Conservation (phyloP, 2,888 invertebrate genomes). For the Noctua pronuba region DNA sequence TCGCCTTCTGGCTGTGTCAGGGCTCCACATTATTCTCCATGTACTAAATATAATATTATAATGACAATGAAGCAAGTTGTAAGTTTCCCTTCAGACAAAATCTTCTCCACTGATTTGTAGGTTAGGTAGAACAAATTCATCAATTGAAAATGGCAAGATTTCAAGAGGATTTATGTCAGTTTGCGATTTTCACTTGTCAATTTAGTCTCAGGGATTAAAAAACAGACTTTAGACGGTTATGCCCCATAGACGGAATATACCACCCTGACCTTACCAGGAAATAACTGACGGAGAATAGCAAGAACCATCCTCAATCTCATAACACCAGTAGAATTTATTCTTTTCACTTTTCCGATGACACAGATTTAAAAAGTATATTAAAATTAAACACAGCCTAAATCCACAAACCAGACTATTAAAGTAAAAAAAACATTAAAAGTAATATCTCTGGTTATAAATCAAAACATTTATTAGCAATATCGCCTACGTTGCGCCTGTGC, state of each 20-base stretch:
- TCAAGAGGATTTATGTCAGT: too few relatives aligned
- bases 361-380: slow-evolving; percentile 19
- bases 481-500: slow-evolving; percentile 68
- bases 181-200: too few relatives aligned
- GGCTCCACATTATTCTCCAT: not conserved
- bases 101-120: accelerated
- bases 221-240: too few relatives aligned
- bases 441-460: slow-evolving; percentile 67
- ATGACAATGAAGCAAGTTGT: not conserved
- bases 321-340: not conserved
- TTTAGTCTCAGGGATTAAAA: too few relatives aligned
- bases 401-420: slow-evolving; percentile 46
- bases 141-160: too few relatives aligned
- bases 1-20: too few relatives aligned
- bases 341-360: slow-evolving; percentile 1
- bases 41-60: not conserved
- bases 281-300: not conserved
- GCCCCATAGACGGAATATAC: too few relatives aligned
- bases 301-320: not conserved
- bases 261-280: too few relatives aligned
- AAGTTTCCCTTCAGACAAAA: not conserved
- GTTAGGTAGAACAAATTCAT: not conserved
- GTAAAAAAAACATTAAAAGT: slow-evolving; percentile 54
- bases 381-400: slow-evolving; percentile 37
- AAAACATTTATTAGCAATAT: slow-evolving; percentile 68